Evolutionary conservation across 2,797 vertebrate genomes (phyloP), one percentile per base, ranked within the genome.

Genomic region (Mormyrops attenuatus): DNA sequence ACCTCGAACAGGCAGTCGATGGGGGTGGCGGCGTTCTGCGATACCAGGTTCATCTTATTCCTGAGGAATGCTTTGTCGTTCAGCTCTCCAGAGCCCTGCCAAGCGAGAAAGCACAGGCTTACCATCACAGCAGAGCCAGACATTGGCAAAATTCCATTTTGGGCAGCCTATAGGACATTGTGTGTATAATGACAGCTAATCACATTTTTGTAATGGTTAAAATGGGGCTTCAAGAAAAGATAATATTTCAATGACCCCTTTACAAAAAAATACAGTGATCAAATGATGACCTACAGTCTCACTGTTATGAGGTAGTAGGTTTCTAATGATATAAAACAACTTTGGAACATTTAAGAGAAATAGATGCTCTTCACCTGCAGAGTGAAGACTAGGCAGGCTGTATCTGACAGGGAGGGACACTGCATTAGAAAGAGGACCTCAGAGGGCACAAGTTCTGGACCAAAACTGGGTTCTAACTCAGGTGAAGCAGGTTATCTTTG

Each of bases 1-100:
- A 99, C 98, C 98, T 99, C 96, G 93, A 99, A 99, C 86, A 99
- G 95, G 91, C 94, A 95, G 91, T 98, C 96, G 60, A 97, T 98
- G 30, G 98, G 97, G 1, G 96, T 95, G 38, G 96, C 94, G 3
- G 97, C 92, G 91, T 96, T 97, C 94, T 98, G 97, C 57, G 96
- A 96, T 88, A 98, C 93, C 73, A 97, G 93, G 92, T 96, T 98
- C 97, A 99, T 97, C 93, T 96, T 97, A 92, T 97, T 97, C 91
- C 96, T 97, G 90, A 99, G 96, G 91, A 96, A 92, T 3, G 95
- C 90, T 88, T 96, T 97, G 92, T 97, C 96, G 34, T 94, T 97
- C 55, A 96, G 93, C 2, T 96, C 96, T 17, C 95, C 96, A 0
- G 96, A 95, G 7, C 96, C 96, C 98, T 99, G 91, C 5, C 44